Base-by-base conservation (phyloP, 2,888 invertebrate genomes). In the Phengaris alcon region DNA sequence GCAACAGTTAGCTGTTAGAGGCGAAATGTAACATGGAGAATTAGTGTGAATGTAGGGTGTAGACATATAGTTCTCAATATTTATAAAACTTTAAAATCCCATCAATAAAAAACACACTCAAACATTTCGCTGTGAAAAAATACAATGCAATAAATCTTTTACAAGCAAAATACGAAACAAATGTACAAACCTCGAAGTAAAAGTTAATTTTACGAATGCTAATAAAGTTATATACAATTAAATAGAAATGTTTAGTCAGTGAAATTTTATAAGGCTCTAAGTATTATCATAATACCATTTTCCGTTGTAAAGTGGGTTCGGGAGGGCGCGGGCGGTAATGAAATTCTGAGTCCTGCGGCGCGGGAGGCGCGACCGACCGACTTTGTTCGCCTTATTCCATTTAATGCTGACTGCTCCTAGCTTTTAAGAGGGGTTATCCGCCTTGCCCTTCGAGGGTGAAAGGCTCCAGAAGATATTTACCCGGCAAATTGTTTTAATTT, bases 401-500 rank as follows among this genome's bases (percentile, higher is more conserved):
- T 92, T 92, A 93, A 93, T 92, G 92, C 93, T 93, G 92, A 93
- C 93, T 93, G 91, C 93, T 93, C 88, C 90, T 92, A 91, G 91
- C 93, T 93, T 93, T 93, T 91, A 92, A 91, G 93, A 91, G 93
- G 93, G 93, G 93, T 92, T 91, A 93, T 93, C 91, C 91, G 88
- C 87, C 88, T 90, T 90, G 91, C 93, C 93, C 93, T 91, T 89
- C 90, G 87, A 88, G 86, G 88, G 84, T 91, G 90, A 90, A 91
- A 88, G 90, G 90, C 91, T 90, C 90, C 90, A 90, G 87, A 90
- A 92, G 93, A 93, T 93, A 93, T 93, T 93, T 93, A 94, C 92
- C 93, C 92, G 92, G 93, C 93, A 93, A 94, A 94, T 94, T 93
- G 93, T 93, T 93, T 93, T 93, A 93, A 93, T 93, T 93, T 93